These are phyloP conservation scores for Nipponia nippon DNA, from an alignment of 2,113 vertebrate genomes.

Conservation along the genomic window DNA sequence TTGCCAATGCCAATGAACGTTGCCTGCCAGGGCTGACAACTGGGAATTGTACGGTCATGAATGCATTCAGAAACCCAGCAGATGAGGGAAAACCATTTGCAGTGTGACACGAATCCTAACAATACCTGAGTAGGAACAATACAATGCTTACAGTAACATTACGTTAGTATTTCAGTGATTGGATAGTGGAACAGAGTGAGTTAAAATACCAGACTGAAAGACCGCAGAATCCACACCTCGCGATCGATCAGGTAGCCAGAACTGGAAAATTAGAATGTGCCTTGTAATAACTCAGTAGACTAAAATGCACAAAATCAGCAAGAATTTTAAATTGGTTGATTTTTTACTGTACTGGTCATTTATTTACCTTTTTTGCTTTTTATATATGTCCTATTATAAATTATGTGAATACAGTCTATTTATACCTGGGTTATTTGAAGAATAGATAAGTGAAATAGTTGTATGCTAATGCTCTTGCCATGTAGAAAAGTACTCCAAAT, in stretches of 20 bases:
- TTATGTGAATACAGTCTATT: not conserved
- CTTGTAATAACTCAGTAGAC: not conserved
- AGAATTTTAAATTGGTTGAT: not conserved
- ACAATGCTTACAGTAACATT: not conserved
- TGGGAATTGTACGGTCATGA: not conserved
- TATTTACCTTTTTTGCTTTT: not conserved
- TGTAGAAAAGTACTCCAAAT: not conserved
- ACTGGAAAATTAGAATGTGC: not conserved
- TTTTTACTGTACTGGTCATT: not conserved
- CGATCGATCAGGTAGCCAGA: not conserved
- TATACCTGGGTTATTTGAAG: not conserved
- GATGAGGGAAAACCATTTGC: not conserved
- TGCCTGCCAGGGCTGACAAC: not conserved
- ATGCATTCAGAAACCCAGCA: not conserved
- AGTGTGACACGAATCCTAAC: not conserved
- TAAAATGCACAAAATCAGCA: not conserved
- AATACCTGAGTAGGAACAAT: not conserved
- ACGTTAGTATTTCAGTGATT: not conserved
- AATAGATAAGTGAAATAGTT: not conserved
- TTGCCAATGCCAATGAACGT: rapidly evolving
- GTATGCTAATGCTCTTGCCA: not conserved
- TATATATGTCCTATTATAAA: not conserved
- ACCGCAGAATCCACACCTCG: not conserved
- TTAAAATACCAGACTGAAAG: not conserved
- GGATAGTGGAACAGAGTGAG: not conserved